A percentile compares a stretch with the other conserved stretches of the same genome.
Evolutionary conservation across 2,797 vertebrate genomes (phyloP).

Genomic region (Rhabdomys pumilio): DNA sequence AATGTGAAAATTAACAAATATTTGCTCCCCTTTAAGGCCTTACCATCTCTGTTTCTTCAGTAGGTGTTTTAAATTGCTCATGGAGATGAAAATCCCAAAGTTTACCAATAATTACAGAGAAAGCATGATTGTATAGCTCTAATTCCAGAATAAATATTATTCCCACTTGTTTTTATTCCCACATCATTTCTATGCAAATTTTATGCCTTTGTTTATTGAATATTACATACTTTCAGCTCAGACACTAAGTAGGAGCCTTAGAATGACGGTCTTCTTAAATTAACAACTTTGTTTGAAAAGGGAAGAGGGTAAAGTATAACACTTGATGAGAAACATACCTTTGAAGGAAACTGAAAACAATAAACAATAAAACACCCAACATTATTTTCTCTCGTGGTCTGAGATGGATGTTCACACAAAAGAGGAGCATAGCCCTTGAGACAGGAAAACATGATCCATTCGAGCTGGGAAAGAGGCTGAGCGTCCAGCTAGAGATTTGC

Average conservation of each 20-base stretch:
- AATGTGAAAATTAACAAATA: neutral
- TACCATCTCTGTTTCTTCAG: constrained; percentile 12
- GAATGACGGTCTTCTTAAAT: constrained; percentile 76
- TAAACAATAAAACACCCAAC: constrained; percentile 35
- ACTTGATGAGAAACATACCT: constrained; percentile 41
- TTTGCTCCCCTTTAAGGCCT: constrained; percentile 49
- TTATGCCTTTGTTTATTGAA: constrained; percentile 68
- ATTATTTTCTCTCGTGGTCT: neutral
- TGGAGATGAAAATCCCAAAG: constrained; percentile 65
- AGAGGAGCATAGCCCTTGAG: neutral
- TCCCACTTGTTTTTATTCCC: constrained; percentile 75
- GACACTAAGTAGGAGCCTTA: constrained; percentile 74
- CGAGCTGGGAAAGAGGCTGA: neutral
- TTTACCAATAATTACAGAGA: constrained; percentile 75
- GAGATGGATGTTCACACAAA: neutral
- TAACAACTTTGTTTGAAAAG: constrained; percentile 78
- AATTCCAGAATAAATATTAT: constrained; percentile 74
- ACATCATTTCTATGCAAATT: constrained; percentile 82
- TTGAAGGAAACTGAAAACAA: constrained; percentile 57
- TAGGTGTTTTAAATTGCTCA: constrained; percentile 66
- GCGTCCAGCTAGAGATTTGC: neutral
- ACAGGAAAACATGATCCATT: neutral
- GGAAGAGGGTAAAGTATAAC: constrained; percentile 75
- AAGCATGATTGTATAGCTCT: constrained; percentile 59
- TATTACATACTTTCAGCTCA: constrained; percentile 60